phyloP scores from a whole-genome alignment of 2,797 vertebrate genomes.

The Falco peregrinus region DNA sequence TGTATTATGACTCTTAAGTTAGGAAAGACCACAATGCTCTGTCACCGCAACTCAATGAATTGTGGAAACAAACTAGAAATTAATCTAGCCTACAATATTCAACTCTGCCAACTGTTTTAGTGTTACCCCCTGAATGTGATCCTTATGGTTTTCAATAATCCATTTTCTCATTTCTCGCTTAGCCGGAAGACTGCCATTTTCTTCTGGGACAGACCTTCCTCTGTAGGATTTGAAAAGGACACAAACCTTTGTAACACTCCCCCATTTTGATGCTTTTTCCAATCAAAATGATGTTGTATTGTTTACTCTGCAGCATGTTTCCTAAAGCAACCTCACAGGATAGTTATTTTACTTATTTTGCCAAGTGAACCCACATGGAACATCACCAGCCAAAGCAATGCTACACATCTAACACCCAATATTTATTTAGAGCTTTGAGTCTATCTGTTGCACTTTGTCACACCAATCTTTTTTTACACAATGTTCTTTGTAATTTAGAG shows the following conservation, averaged over 20 bases:
- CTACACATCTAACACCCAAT: background rate
- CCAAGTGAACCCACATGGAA: background rate
- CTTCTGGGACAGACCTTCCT: background rate
- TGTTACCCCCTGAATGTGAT: background rate
- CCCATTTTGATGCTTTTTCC: background rate
- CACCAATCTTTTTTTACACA: background rate
- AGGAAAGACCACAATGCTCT: background rate
- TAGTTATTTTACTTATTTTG: background rate
- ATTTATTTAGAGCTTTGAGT: background rate
- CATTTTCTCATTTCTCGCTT: background rate
- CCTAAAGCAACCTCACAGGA: background rate
- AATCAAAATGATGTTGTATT: background rate
- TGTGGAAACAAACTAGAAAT: background rate
- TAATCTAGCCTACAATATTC: background rate
- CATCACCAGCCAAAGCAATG: background rate
- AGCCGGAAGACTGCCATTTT: background rate
- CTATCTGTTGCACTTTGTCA: background rate
- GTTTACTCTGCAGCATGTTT: background rate
- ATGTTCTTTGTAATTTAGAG: background rate
- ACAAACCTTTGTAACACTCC: background rate
- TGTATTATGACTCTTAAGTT: background rate
- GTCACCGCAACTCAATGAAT: background rate
- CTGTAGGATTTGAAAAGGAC: background rate
- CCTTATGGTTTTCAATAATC: background rate
- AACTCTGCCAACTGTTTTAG: background rate